phyloP scores from a whole-genome alignment of 2,113 vertebrate species.

The Octodon degus region DNA sequence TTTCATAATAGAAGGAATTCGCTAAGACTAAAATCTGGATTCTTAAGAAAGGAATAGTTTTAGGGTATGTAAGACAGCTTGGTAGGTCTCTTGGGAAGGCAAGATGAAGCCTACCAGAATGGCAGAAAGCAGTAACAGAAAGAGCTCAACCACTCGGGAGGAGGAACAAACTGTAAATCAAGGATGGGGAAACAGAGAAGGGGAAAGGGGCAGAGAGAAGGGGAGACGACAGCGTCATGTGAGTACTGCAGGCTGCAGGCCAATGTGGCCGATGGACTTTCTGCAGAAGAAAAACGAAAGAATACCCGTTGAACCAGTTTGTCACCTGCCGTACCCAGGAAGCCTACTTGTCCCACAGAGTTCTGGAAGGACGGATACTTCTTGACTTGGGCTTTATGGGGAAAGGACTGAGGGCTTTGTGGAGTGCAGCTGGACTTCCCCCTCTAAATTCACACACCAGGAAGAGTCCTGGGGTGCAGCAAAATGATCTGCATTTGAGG shows the following conservation, averaged over 20 bases:
- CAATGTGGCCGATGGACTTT: neutral
- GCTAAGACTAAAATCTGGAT: neutral
- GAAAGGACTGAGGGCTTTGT: neutral
- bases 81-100: neutral
- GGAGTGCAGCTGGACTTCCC: neutral
- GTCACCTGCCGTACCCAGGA: neutral
- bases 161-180: neutral
- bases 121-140: neutral
- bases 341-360: neutral
- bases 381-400: neutral
- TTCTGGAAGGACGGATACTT: neutral
- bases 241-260: neutral
- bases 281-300: neutral
- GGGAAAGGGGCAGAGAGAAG: neutral
- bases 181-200: neutral
- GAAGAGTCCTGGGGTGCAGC: neutral
- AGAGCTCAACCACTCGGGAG: neutral
- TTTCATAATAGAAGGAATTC: slow-evolving; percentile 41
- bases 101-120: slow-evolving; percentile 1
- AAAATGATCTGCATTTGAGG: neutral
- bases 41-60: slow-evolving; percentile 30
- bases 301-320: neutral
- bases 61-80: neutral
- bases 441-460: neutral
- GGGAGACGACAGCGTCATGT: neutral